Evolutionary conservation across 2,113 vertebrate species (phyloP).

Genomic region (Clupea harengus): DNA sequence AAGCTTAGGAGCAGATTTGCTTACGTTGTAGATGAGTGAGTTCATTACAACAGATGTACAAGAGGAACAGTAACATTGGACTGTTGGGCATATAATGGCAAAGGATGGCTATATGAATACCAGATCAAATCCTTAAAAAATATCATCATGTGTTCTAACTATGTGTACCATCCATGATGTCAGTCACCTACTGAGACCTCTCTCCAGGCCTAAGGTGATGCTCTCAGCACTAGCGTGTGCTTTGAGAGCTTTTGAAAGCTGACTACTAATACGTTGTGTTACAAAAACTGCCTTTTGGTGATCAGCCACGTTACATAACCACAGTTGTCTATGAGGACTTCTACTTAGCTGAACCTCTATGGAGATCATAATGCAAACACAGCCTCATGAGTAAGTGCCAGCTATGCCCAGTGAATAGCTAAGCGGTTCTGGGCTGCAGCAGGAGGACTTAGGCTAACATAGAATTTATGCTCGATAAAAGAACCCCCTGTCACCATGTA

Average conservation of each 20-base stretch:
- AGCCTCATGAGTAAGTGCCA: not conserved
- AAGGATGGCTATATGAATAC: no score
- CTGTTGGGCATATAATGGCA: no score
- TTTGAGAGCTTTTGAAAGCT: not conserved
- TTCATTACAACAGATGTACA: not conserved
- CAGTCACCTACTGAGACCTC: not conserved
- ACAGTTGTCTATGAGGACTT: not conserved
- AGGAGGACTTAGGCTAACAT: not conserved
- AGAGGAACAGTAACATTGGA: not conserved
- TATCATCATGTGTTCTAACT: no score
- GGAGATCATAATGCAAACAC: not conserved
- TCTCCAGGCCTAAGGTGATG: not conserved
- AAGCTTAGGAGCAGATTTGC: not conserved
- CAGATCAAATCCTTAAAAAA: no score
- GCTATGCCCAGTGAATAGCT: not conserved
- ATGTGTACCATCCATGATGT: no score
- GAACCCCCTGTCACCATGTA: not conserved
- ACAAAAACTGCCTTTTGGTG: not conserved
- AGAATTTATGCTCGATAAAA: not conserved
- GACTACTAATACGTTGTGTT: not conserved
- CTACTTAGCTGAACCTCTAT: not conserved
- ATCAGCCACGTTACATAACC: not conserved
- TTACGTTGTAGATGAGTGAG: not conserved
- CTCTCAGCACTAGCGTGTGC: not conserved
- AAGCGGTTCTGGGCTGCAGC: not conserved